Base-by-base conservation (phyloP, 2,797 vertebrate species). In the Tragelaphus eurycerus region DNA sequence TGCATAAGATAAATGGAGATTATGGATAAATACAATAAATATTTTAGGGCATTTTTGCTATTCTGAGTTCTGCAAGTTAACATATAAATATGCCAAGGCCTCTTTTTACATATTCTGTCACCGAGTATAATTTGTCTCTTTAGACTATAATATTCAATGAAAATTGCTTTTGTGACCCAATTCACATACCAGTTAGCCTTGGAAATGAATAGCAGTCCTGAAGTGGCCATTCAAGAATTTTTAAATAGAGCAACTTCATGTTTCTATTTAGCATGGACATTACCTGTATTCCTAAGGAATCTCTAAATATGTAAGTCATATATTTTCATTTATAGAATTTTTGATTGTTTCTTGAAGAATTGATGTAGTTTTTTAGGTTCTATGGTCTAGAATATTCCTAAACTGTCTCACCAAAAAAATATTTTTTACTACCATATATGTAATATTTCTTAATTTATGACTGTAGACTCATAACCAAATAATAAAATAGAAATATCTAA, bases 151-250 rank as follows among this genome's bases (percentile, higher is more conserved):
- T 52, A 86, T 86, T 31, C 31, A 76, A 29, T 97, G 79, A 91
- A 96, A 95, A 95, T 92, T 93, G 52, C 0, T 96, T 96, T 90
- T 1, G 12, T 97, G 52, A 93, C 1, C 93, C 64, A 93, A 21
- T 62, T 89, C 15, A 85, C 74, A 64, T 82, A 89, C n/a, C 13
- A 85, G 59, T 74, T 96, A 93, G 67, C 50, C 82, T 93, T 54
- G 55, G 82, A 64, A 71, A 27, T 96, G 94, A 96, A 89, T 90
- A 52, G 13, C 96, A 64, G 71, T 86, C 17, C 11, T 95, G 60
- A 96, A 93, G 19, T 89, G 16, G 84, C 19, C 21, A 52, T 88
- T 94, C 17, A 74, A 89, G n/a, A 92, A 60, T 83, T 97, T 96
- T 83, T 55, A 88, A 86, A 71, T 71, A 94, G 31, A 95, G n/a